These are phyloP conservation scores for Rhinoderma darwinii DNA, from an alignment of 2,113 vertebrate species.

Conservation along the genomic window DNA sequence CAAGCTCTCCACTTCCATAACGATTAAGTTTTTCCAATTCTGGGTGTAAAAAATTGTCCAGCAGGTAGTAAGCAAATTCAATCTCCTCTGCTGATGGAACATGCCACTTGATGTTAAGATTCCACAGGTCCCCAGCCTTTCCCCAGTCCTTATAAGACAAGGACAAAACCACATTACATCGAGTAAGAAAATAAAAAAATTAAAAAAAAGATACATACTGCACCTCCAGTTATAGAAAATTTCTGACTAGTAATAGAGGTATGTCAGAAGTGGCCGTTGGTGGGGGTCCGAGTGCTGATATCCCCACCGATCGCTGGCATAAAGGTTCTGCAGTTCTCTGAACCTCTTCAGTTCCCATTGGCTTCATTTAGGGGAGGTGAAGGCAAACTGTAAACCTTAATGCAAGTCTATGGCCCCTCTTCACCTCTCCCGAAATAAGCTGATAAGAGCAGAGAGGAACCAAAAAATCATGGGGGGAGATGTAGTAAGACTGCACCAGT, in stretches of 20 bases:
- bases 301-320: too few species aligned
- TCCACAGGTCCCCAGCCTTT: constrained; percentile 93
- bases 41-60: constrained; percentile 92
- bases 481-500: too few species aligned
- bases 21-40: constrained; percentile 86
- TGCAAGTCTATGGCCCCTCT: too few species aligned
- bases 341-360: too few species aligned
- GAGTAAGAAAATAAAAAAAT: neutral
- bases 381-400: too few species aligned
- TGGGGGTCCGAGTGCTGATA: neutral
- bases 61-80: constrained; percentile 84
- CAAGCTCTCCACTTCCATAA: constrained; percentile 83
- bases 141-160: constrained; percentile 88
- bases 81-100: constrained; percentile 88
- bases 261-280: neutral
- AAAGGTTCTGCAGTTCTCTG: too few species aligned
- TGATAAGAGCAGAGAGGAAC: too few species aligned
- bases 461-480: too few species aligned
- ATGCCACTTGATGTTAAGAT: constrained; percentile 94
- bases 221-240: too few species aligned
- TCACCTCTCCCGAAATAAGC: too few species aligned
- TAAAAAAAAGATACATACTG: neutral
- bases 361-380: too few species aligned
- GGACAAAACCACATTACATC: neutral
- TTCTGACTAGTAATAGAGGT: too few species aligned